phyloP scores from a whole-genome alignment of 2,113 vertebrate species.

The Gallinago jamesoni region DNA sequence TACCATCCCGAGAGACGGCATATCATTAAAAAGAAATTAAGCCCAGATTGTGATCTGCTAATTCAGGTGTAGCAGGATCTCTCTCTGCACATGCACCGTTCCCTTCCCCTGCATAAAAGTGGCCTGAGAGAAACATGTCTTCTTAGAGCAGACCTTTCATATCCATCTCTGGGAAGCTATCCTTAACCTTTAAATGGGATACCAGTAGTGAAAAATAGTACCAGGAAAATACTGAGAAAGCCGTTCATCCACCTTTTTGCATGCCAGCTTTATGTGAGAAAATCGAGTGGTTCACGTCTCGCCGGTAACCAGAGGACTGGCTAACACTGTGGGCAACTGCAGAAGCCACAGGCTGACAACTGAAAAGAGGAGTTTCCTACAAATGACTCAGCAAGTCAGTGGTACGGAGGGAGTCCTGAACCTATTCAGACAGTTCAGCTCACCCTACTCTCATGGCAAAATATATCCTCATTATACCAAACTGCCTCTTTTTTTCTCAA shows the following conservation, averaged over 20 bases:
- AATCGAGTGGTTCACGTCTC: accelerated
- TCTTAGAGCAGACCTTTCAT: neutral
- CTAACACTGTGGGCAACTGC: neutral
- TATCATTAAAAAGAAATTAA: neutral
- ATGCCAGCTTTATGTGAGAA: neutral
- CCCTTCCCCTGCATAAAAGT: neutral
- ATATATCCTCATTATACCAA: accelerated
- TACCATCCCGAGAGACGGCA: neutral
- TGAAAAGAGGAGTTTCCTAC: neutral
- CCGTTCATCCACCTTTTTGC: neutral
- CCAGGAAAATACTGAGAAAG: neutral
- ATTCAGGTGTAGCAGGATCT: neutral
- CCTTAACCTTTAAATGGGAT: neutral
- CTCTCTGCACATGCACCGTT: neutral
- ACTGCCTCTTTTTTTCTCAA: neutral
- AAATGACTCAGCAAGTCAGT: neutral
- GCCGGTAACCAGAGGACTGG: neutral
- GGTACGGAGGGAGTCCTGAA: neutral
- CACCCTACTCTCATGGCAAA: neutral
- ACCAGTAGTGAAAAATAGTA: neutral
- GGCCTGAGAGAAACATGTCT: neutral
- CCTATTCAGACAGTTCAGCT: neutral
- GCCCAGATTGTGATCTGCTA: neutral
- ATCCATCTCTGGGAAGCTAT: neutral
- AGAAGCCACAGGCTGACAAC: neutral